phyloP scores from a whole-genome alignment of 2,888 invertebrate species.

The Monoplex corrugatus region DNA sequence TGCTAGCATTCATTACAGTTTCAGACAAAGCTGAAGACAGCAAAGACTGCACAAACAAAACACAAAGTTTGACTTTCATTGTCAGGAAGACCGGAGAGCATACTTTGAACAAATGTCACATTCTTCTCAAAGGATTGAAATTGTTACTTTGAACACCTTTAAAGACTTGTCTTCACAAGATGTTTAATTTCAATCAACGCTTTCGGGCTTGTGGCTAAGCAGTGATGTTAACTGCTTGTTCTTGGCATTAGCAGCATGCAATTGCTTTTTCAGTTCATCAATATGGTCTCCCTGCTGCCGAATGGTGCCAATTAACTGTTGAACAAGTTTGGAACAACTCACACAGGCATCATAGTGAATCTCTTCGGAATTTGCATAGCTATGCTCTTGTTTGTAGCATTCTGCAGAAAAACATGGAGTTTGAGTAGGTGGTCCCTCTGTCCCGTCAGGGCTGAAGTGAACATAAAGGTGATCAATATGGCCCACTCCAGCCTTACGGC shows the following conservation, averaged over 20 bases:
- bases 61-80: too few relatives aligned
- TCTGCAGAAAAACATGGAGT: background rate
- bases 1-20: too few relatives aligned
- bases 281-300: conserved; percentile 24
- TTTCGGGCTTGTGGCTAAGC: background rate
- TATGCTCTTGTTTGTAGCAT: conserved; percentile 37
- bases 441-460: background rate
- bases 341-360: conserved; percentile 22
- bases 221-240: background rate
- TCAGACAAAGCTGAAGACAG: too few relatives aligned
- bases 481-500: background rate
- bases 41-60: too few relatives aligned
- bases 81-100: too few relatives aligned
- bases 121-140: background rate
- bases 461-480: conserved; percentile 21
- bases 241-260: background rate
- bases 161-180: background rate
- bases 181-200: background rate
- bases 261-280: background rate
- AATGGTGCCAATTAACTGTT: conserved; percentile 34
- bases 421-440: background rate
- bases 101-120: background rate
- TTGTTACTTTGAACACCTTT: background rate
- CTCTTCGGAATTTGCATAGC: conserved; percentile 30
- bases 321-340: conserved; percentile 28